Percentiles rank a stretch among this genome's conserved stretches.
Evolutionary conservation across 2,113 vertebrate genomes (phyloP).

Genomic region (Protobothrops flavoviridis): DNA sequence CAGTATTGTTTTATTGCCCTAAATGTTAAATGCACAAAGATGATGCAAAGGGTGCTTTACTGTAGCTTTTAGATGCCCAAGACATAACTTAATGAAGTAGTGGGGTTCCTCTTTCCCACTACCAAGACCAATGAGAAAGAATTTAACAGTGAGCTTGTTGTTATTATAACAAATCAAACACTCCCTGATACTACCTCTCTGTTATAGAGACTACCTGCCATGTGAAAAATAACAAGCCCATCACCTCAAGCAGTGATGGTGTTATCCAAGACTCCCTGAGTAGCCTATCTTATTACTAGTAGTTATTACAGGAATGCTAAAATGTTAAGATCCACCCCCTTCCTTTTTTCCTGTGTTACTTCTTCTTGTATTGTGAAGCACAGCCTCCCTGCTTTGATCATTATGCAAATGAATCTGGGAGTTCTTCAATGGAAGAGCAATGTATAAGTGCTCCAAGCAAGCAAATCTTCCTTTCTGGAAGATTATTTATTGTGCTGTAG

Average conservation of each 20-base stretch:
- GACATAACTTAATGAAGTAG: background rate
- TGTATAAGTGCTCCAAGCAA: background rate
- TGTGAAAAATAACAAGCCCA: background rate
- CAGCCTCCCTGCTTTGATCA: background rate
- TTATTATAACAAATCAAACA: background rate
- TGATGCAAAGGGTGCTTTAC: slow-evolving; percentile 31
- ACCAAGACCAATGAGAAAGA: background rate
- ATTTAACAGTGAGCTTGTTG: background rate
- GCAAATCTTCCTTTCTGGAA: background rate
- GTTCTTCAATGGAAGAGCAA: background rate
- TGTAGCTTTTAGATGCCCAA: slow-evolving; percentile 16
- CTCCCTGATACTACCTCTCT: background rate
- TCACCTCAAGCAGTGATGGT: background rate
- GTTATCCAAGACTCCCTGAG: background rate
- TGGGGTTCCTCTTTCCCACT: background rate
- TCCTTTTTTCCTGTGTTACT: background rate
- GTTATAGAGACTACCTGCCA: background rate
- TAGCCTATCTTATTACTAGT: background rate
- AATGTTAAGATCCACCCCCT: background rate
- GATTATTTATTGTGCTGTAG: background rate
- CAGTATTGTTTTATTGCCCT: slow-evolving; percentile 17
- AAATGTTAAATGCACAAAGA: slow-evolving; percentile 23
- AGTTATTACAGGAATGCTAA: background rate
- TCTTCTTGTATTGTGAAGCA: background rate
- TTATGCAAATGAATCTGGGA: background rate